Evolutionary conservation across 2,797 vertebrate species (phyloP).

Genomic region (Crenichthys baileyi): DNA sequence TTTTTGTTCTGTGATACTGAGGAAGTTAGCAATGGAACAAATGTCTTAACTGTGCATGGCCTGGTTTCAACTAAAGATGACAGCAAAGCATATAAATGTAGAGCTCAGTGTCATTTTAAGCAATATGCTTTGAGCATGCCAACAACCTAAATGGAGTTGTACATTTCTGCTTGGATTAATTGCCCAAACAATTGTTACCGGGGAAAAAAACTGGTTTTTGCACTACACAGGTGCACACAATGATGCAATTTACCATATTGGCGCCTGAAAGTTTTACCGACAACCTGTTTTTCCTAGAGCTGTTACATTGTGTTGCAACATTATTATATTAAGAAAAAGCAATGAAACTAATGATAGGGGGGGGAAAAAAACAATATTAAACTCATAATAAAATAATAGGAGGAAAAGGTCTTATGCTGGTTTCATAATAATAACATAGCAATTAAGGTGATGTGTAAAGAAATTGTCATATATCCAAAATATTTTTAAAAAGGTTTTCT

Average conservation of each 20-base stretch:
- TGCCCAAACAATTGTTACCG: background rate
- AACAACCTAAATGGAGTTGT: background rate
- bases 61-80: background rate
- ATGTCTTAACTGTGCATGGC: background rate
- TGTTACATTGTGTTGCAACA: background rate
- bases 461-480: background rate
- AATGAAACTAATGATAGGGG: background rate
- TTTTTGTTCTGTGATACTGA: background rate
- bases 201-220: background rate
- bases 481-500: background rate
- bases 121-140: background rate
- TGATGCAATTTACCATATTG: background rate
- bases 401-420: background rate
- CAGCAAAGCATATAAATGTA: background rate
- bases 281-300: background rate
- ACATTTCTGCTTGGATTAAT: background rate
- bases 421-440: background rate
- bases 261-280: background rate
- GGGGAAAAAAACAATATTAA: background rate
- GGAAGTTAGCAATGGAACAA: background rate
- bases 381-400: background rate
- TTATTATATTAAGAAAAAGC: background rate
- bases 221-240: background rate
- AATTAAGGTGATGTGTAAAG: background rate
- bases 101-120: background rate